phyloP scores from a whole-genome alignment of 2,888 invertebrate species.

The Epicampocera succincta region DNA sequence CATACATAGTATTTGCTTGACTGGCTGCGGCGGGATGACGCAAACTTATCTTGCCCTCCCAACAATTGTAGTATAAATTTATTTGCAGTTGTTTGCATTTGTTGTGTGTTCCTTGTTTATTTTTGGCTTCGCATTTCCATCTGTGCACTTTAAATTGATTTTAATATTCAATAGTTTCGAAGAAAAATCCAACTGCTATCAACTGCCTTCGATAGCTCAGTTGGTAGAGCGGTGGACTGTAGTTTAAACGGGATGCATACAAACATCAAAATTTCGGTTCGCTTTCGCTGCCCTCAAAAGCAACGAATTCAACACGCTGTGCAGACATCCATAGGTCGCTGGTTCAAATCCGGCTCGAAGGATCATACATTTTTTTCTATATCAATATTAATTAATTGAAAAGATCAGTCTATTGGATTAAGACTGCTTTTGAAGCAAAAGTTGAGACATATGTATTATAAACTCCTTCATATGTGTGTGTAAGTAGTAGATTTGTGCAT shows the following conservation, averaged over 20 bases:
- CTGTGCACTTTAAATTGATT: slow-evolving; percentile 21
- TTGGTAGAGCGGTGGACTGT: slow-evolving; percentile 75
- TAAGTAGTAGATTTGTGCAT: too few species aligned
- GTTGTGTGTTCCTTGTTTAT: neutral
- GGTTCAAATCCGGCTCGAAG: slow-evolving; percentile 87
- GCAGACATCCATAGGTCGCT: slow-evolving; percentile 85
- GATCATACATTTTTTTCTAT: too few species aligned
- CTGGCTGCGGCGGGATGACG: slow-evolving; percentile 26
- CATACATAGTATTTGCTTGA: too few species aligned
- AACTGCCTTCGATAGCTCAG: slow-evolving; percentile 74
- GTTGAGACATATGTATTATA: too few species aligned
- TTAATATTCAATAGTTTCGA: slow-evolving; percentile 7
- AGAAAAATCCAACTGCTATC: slow-evolving; percentile 39
- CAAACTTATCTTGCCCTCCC: slow-evolving; percentile 9
- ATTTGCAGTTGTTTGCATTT: slow-evolving; percentile 23
- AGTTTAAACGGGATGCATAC: slow-evolving; percentile 56
- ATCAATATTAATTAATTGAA: too few species aligned
- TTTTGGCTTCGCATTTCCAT: slow-evolving; percentile 2
- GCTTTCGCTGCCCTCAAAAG: slow-evolving; percentile 32
- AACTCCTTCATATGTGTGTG: too few species aligned
- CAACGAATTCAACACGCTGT: slow-evolving; percentile 16
- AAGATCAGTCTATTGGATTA: too few species aligned
- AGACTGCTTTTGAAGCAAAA: too few species aligned
- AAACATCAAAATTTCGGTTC: slow-evolving; percentile 45
- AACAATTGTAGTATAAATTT: slow-evolving; percentile 6